Evolutionary conservation across 2,888 invertebrate species (phyloP).

Genomic region (Eutolmus rufibarbis): DNA sequence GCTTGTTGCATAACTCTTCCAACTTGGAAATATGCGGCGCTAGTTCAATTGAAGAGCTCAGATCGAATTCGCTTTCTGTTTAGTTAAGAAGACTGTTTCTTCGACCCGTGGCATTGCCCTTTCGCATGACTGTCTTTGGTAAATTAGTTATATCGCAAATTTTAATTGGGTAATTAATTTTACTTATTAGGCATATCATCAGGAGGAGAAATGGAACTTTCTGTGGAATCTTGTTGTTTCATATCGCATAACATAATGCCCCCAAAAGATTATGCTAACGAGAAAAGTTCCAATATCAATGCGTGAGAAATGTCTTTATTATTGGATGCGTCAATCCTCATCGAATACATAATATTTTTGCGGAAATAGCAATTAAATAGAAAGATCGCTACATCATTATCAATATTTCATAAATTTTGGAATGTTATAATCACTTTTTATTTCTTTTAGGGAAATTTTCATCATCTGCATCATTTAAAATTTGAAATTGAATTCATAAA

Average conservation of each 20-base stretch:
- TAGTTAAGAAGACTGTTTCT: not conserved
- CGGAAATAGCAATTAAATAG: not conserved
- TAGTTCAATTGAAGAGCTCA: not conserved
- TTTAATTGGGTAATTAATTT: not conserved
- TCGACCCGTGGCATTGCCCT: not conserved
- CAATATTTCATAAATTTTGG: not conserved
- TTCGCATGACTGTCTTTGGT: not conserved
- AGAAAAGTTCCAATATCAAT: not conserved
- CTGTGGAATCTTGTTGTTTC: not conserved
- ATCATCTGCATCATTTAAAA: not conserved
- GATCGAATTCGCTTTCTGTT: not conserved
- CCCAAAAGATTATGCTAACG: not conserved
- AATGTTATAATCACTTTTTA: not conserved
- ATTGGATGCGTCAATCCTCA: not conserved
- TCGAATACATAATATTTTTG: not conserved
- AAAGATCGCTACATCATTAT: not conserved
- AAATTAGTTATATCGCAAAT: not conserved
- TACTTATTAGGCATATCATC: not conserved
- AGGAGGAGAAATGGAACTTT: not conserved
- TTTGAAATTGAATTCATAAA: too few relatives aligned
- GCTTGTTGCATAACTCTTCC: not conserved
- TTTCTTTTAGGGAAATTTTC: not conserved
- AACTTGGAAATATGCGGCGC: not conserved
- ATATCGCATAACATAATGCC: not conserved
- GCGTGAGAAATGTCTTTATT: not conserved